Conservation (phyloP, 23 tunicate species). For the Styela plicata region DNA sequence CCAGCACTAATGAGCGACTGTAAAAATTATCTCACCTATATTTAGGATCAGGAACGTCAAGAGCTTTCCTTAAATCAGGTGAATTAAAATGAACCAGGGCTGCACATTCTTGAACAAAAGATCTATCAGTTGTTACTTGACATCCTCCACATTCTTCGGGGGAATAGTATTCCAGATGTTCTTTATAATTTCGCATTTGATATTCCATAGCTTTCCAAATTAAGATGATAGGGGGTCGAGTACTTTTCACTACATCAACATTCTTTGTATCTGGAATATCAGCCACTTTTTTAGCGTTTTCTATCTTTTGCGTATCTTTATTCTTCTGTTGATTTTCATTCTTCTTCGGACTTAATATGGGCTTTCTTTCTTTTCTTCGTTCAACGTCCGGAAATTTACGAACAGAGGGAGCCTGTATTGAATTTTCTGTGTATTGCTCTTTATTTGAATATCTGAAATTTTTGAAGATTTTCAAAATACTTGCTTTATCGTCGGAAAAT, state of each 20-base stretch:
- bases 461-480: too few species aligned
- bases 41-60: slow-evolving; percentile 51
- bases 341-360: too few species aligned
- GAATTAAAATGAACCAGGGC: slow-evolving; percentile 55
- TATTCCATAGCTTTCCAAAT: slow-evolving; percentile 72
- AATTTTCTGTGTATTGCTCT: too few species aligned
- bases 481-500: background rate
- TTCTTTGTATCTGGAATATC: too few species aligned
- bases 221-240: slow-evolving; percentile 32
- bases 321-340: too few species aligned
- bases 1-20: too few species aligned
- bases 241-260: background rate
- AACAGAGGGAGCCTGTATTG: too few species aligned
- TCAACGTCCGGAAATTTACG: too few species aligned
- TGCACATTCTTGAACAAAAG: slow-evolving; percentile 22
- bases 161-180: slow-evolving; percentile 36
- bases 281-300: too few species aligned
- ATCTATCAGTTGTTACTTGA: slow-evolving; percentile 55
- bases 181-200: slow-evolving; percentile 24
- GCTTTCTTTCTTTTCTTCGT: too few species aligned
- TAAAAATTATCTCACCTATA: slow-evolving; percentile 33
- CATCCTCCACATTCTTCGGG: slow-evolving; percentile 68
- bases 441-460: too few species aligned
- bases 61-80: slow-evolving; percentile 31
- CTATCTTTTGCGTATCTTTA: too few species aligned